Evolutionary conservation across 2,888 invertebrate species (phyloP).

Genomic region (Autographa pulchrina): DNA sequence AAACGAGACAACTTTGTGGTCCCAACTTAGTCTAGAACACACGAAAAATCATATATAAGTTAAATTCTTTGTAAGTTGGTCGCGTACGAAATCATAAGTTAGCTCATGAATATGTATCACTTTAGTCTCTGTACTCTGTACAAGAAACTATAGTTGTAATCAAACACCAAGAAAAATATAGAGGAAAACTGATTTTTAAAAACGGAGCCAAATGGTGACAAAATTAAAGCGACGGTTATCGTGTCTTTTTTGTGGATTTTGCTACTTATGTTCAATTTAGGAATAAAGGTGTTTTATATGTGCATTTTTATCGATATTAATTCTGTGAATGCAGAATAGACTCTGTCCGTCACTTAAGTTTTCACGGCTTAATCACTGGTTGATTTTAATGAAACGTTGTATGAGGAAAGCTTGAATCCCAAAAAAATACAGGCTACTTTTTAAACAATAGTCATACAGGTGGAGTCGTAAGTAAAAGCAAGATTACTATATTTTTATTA

Average conservation of each 20-base stretch:
- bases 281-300: too few relatives aligned
- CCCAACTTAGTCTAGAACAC: slow-evolving; percentile 14
- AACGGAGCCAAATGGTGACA: not conserved
- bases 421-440: too few relatives aligned
- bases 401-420: too few relatives aligned
- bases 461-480: too few relatives aligned
- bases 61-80: slow-evolving; percentile 18
- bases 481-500: not conserved
- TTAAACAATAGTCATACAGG: too few relatives aligned
- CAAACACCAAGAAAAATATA: slow-evolving; percentile 4
- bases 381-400: too few relatives aligned
- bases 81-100: slow-evolving; percentile 21
- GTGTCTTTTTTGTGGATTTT: too few relatives aligned
- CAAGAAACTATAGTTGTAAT: slow-evolving; percentile 38
- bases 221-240: not conserved
- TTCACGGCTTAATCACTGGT: too few relatives aligned
- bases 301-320: too few relatives aligned
- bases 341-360: too few relatives aligned
- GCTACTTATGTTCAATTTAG: too few relatives aligned
- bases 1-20: slow-evolving; percentile 7
- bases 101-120: slow-evolving; percentile 43
- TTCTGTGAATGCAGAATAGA: too few relatives aligned
- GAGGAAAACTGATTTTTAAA: not conserved
- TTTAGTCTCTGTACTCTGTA: slow-evolving; percentile 3
- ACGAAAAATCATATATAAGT: slow-evolving; percentile 14